These are phyloP conservation scores for Gnathonemus longibarbis DNA, from an alignment of 2,113 vertebrate genomes.

Conservation along the genomic window DNA sequence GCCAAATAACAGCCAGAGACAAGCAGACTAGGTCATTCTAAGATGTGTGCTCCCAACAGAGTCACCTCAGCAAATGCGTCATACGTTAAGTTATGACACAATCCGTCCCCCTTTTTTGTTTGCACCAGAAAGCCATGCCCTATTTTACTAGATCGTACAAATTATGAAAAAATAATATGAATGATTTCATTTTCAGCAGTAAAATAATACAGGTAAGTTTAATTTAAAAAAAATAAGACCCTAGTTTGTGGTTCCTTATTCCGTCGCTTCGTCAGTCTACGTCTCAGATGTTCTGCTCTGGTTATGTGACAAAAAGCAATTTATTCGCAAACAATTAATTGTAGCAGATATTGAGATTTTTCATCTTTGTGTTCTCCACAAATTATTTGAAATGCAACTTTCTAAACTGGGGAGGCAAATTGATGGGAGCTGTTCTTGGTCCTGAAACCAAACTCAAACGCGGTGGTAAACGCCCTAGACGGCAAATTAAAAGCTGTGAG, in stretches of 20 bases:
- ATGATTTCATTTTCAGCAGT: not conserved
- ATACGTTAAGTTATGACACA: conserved; percentile 46
- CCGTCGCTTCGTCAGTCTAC: not conserved
- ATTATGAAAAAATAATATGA: not conserved
- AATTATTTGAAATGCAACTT: not conserved
- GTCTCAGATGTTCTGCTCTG: not conserved
- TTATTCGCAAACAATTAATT: not conserved
- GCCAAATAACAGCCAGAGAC: conserved; percentile 25
- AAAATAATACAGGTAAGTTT: not conserved
- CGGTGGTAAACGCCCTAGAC: conserved; percentile 51
- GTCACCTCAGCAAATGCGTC: conserved; percentile 62
- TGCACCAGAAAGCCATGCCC: conserved; percentile 17
- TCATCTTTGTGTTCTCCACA: not conserved
- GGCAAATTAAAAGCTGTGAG: conserved; percentile 36
- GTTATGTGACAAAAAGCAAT: not conserved
- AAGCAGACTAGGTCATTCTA: conserved; percentile 48
- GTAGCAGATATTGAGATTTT: not conserved
- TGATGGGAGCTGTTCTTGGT: conserved; percentile 39
- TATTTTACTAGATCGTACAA: conserved; percentile 3
- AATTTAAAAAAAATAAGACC: not conserved
- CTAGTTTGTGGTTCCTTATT: not conserved
- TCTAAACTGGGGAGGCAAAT: not conserved
- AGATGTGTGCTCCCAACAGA: conserved; percentile 51
- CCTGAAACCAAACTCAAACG: conserved; percentile 40
- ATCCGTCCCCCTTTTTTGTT: conserved; percentile 36